These are phyloP conservation scores for Microvelia longipes DNA, from an alignment of 1,140 invertebrate genomes.

Conservation along the genomic window DNA sequence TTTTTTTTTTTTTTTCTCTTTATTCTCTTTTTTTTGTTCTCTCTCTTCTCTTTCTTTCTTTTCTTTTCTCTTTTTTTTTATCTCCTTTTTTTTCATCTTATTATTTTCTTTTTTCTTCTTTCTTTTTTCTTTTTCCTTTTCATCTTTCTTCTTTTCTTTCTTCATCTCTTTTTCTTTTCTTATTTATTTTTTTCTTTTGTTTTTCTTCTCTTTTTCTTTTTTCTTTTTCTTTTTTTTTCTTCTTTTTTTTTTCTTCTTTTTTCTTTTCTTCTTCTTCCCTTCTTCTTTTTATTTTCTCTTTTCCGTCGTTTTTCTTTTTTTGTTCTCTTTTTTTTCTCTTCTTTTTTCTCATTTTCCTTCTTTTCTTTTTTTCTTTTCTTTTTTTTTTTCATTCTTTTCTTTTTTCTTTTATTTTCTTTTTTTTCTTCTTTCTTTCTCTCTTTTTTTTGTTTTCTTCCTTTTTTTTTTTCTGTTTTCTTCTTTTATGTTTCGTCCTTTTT, in stretches of 20 bases:
- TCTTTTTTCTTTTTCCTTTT: neutral
- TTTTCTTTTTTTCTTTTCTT: constrained; percentile 3
- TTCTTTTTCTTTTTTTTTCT: constrained; percentile 8
- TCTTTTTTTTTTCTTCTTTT: constrained; percentile 8
- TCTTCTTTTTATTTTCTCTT: constrained; percentile 6
- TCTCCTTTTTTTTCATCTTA: too few relatives aligned
- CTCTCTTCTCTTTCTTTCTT: neutral
- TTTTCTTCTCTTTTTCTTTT: constrained; percentile 2
- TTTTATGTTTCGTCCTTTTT: constrained; percentile 11
- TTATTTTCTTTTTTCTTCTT: neutral
- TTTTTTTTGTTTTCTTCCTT: constrained; percentile 10
- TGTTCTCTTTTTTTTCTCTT: constrained; percentile 7
- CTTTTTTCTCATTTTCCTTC: constrained; percentile 1
- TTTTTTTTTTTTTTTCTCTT: neutral
- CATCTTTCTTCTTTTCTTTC: neutral
- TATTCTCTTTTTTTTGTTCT: constrained; percentile 4
- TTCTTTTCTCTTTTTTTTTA: constrained; percentile 6
- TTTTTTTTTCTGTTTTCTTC: constrained; percentile 2
- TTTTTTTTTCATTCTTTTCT: constrained; percentile 4
- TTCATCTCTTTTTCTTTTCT: constrained; percentile 4
- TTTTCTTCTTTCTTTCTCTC: constrained; percentile 12
- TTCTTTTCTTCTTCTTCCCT: constrained; percentile 8
- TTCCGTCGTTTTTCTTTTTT: constrained; percentile 8
- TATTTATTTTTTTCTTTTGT: constrained; percentile 1
- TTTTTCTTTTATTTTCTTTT: constrained; percentile 4